Base-by-base conservation (phyloP, 2,888 invertebrate species). In the Melinaea menophilus region DNA sequence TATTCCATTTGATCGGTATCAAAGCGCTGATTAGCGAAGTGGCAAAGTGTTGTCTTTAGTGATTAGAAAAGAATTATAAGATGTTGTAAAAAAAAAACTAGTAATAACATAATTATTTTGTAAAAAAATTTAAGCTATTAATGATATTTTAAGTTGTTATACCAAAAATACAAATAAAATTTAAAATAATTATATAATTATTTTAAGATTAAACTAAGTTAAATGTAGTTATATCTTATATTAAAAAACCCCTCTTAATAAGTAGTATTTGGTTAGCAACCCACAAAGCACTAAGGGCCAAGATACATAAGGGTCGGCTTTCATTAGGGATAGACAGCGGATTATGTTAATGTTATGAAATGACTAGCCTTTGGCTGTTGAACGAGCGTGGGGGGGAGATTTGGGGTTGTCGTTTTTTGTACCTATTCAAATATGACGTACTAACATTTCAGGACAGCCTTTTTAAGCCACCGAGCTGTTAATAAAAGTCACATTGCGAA, bases 271-370 rank as follows among this genome's bases (percentile, higher is more conserved):
- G 58, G 48, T 55, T 58, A 46, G 34, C 34, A 48, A 54, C 57
- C 64, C 64, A 47, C 64, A 61, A 47, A 41, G 61, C 58, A 64
- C 58, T 61, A 48, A 63, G 22, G 22, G 60, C 54, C 51, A 57
- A 34, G 35, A 33, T 58, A 48, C 35, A 45, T 57, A 48, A 61
- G 58, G 58, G 58, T 41, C 51, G 37, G 41, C 55, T 61, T 59
- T 69, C 63, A 63, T 62, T 69, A 63, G 51, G 59, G 61, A 55
- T 68, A 63, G 41, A 51, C 63, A 65, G 62, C 66, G 56, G 81
- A 85, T 86, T 86, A 86, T 86, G 86, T 78, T 80, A 85, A 86
- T 85, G 73, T 73, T 82, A 83, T 82, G 80, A 82, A 82, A 85
- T 82, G 80, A 78, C 63, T 55, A 58, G 62, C 66, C 64, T 67